These are phyloP conservation scores for Carcharodon carcharias DNA, from an alignment of 2,797 vertebrate species.

Conservation along the genomic window DNA sequence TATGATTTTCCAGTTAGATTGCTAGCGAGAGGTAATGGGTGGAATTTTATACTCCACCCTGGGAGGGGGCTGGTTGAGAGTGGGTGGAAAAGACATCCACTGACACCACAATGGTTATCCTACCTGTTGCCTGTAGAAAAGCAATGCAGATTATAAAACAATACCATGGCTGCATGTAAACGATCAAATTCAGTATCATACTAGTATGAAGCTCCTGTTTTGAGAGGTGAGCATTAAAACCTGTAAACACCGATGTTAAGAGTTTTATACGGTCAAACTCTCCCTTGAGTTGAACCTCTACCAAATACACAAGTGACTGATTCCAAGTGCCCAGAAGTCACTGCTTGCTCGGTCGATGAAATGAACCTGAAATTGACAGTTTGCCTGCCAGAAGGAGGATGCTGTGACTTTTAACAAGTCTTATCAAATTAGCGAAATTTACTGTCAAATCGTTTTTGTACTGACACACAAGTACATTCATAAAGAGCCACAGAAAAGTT, in stretches of 20 bases:
- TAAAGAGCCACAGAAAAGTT: background rate
- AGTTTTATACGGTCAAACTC: background rate
- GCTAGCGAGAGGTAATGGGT: background rate
- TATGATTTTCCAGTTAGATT: background rate
- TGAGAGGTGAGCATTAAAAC: background rate
- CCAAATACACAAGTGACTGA: background rate
- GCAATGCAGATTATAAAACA: background rate
- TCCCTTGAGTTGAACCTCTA: background rate
- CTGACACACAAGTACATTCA: constrained; percentile 19
- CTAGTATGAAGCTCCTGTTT: background rate
- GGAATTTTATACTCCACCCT: background rate
- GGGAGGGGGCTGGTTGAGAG: too few relatives aligned
- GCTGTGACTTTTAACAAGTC: constrained; percentile 21
- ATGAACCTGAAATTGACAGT: background rate
- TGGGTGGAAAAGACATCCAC: background rate
- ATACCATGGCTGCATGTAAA: background rate
- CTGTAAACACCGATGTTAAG: background rate
- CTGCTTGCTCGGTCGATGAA: background rate
- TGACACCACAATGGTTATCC: background rate
- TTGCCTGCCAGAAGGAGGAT: background rate
- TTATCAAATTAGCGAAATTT: constrained; percentile 17
- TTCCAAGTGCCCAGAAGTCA: background rate
- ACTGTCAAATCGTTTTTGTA: constrained; percentile 27
- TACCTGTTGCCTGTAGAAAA: background rate
- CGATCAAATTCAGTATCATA: background rate